Percentiles rank a stretch among this genome's conserved stretches.
phyloP scores from a whole-genome alignment of 2,113 vertebrate species.

The Lophochroa leadbeateri region DNA sequence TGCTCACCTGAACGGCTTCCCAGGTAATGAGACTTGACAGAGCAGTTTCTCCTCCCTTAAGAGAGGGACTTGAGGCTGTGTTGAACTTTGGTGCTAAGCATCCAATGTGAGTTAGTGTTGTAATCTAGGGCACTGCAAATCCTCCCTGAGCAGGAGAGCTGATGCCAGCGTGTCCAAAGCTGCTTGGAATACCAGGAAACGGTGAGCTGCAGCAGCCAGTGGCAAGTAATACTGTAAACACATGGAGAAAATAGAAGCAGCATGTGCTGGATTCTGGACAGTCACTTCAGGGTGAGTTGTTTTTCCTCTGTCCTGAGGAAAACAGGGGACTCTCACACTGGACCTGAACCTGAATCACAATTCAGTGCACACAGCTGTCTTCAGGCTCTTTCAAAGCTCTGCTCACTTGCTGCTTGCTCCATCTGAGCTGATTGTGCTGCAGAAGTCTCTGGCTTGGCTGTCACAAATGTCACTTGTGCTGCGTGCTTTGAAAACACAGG shows the following conservation, averaged over 20 bases:
- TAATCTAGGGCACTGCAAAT: slow-evolving; percentile 12
- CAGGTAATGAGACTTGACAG: neutral
- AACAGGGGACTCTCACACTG: neutral
- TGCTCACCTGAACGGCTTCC: neutral
- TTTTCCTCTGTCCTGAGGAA: slow-evolving; percentile 1
- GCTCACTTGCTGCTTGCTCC: neutral
- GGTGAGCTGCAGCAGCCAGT: neutral
- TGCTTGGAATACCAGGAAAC: neutral
- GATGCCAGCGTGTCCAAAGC: slow-evolving; percentile 38
- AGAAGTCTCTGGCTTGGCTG: neutral
- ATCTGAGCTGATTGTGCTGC: neutral
- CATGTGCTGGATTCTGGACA: neutral
- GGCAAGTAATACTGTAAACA: neutral
- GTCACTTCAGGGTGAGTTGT: neutral
- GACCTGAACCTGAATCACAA: neutral
- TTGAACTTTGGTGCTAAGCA: neutral
- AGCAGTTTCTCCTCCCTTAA: neutral
- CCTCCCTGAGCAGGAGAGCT: neutral
- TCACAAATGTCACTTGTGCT: neutral
- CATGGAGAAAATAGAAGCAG: neutral
- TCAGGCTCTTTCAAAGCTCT: neutral
- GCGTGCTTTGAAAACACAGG: neutral
- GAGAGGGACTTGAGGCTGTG: neutral
- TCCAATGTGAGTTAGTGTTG: neutral
- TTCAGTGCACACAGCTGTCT: neutral